Conservation (phyloP, 2,888 invertebrate genomes). For the Acronicta alni region DNA sequence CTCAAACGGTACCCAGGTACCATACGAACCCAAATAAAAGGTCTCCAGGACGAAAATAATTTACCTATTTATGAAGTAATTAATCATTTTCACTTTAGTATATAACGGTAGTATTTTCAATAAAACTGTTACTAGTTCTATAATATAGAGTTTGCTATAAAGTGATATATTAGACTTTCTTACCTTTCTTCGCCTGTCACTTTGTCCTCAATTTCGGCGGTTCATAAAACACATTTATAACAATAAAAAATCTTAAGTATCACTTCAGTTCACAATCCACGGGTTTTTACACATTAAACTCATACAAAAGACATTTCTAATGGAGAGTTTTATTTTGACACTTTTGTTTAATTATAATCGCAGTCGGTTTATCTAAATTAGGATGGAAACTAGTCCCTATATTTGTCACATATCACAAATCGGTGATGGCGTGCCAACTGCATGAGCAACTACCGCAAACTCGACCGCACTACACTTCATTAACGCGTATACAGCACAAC, state of each 20-base stretch:
- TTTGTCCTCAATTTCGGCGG: conserved; percentile 75
- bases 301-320: conserved; percentile 36
- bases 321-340: conserved; percentile 15
- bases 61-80: too few relatives aligned
- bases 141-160: too few relatives aligned
- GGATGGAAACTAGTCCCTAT: conserved; percentile 59
- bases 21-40: too few relatives aligned
- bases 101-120: too few relatives aligned
- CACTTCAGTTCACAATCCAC: conserved; percentile 56
- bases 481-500: conserved; percentile 84
- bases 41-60: too few relatives aligned
- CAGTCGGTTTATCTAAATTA: conserved; percentile 28
- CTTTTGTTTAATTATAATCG: conserved; percentile 10
- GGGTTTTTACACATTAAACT: conserved; percentile 41
- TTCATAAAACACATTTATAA: conserved; percentile 60
- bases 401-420: conserved; percentile 80
- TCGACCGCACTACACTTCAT: conserved; percentile 84
- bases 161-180: conserved; percentile 21
- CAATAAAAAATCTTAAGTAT: conserved; percentile 38
- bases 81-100: too few relatives aligned
- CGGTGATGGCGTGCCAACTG: conserved; percentile 84
- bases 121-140: too few relatives aligned
- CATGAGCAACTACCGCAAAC: conserved; percentile 86
- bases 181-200: conserved; percentile 70
- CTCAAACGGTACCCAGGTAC: too few relatives aligned